These are phyloP conservation scores for Camponotus floridanus DNA, from an alignment of 1,140 invertebrate genomes.

Conservation along the genomic window DNA sequence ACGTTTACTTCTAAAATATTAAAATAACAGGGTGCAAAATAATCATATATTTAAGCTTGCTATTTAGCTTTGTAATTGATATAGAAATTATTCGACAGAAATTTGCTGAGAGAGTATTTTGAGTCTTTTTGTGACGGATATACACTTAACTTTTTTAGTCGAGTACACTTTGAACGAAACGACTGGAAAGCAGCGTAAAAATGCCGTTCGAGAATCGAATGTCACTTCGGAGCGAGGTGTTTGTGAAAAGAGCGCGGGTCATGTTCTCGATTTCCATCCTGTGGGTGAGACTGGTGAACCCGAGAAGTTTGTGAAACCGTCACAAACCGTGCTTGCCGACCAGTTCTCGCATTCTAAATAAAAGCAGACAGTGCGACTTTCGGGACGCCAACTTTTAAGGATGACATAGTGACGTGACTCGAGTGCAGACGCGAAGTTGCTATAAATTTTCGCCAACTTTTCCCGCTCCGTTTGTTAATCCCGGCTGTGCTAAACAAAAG, in stretches of 20 bases:
- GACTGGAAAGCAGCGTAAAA: conserved; percentile 3
- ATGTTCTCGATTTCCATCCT: conserved; percentile 66
- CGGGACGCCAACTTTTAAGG: conserved; percentile 50
- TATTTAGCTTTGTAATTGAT: background rate
- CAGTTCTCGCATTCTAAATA: conserved; percentile 50
- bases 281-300: conserved; percentile 9
- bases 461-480: conserved; percentile 51
- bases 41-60: background rate
- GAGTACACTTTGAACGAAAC: background rate
- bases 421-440: conserved; percentile 30
- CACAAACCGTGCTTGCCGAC: background rate
- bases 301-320: conserved; percentile 62
- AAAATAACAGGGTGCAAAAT: background rate
- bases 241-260: conserved; percentile 37
- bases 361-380: conserved; percentile 42
- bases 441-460: conserved; percentile 56
- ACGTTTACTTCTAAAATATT: background rate
- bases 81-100: background rate
- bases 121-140: background rate
- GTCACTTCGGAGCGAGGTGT: conserved; percentile 42
- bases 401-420: conserved; percentile 47
- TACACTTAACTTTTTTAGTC: too few relatives aligned
- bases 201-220: conserved; percentile 67
- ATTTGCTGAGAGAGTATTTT: background rate
- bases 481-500: conserved; percentile 3